Evolutionary conservation across 2,797 vertebrate genomes (phyloP).

Genomic region (Glyptemys insculpta): DNA sequence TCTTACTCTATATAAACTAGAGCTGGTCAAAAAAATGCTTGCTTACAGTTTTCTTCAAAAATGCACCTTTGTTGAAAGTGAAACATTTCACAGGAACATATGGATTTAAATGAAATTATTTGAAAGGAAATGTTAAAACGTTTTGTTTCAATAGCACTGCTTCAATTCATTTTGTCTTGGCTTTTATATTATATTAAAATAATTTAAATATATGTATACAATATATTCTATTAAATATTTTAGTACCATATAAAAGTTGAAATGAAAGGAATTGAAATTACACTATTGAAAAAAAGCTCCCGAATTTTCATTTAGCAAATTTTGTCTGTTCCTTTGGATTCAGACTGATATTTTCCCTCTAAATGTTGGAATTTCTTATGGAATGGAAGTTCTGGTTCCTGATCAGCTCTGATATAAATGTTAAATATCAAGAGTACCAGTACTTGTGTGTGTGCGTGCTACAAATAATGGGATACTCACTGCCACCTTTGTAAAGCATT

Average conservation of each 20-base stretch:
- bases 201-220: background rate
- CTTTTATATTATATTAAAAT: background rate
- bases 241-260: background rate
- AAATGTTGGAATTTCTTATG: background rate
- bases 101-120: background rate
- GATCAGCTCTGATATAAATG: background rate
- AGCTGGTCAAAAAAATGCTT: background rate
- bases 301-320: background rate
- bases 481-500: background rate
- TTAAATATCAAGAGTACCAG: background rate
- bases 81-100: background rate
- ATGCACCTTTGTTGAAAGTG: fast-evolving
- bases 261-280: background rate
- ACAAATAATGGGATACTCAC: background rate
- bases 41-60: background rate
- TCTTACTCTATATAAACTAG: background rate
- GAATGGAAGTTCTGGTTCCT: background rate
- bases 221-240: background rate
- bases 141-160: background rate
- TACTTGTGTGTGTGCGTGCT: background rate
- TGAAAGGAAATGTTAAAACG: background rate
- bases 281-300: background rate
- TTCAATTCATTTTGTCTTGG: background rate
- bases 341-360: background rate
- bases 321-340: background rate